These are phyloP conservation scores for Danaus chrysippus DNA, from an alignment of 2,888 invertebrate species.

Conservation along the genomic window DNA sequence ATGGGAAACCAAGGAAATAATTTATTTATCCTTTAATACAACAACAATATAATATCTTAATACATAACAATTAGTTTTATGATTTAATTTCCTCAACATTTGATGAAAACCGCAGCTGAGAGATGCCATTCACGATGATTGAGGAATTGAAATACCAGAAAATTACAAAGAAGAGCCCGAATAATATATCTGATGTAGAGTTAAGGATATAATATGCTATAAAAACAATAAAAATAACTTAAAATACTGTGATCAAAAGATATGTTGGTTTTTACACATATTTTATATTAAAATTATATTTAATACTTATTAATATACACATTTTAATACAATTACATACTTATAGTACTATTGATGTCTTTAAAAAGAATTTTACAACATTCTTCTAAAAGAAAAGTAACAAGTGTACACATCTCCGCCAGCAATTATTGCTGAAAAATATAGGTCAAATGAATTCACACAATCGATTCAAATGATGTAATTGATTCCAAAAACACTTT, in stretches of 20 bases:
- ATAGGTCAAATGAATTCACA: background rate
- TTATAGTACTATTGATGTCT: too few relatives aligned
- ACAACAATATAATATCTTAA: background rate
- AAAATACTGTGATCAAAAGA: background rate
- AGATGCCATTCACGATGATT: conserved; percentile 46
- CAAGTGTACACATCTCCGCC: background rate
- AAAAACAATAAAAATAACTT: background rate
- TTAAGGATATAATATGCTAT: conserved; percentile 24
- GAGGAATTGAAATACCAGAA: conserved; percentile 70
- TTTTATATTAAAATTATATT: too few relatives aligned
- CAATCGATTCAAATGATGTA: too few relatives aligned
- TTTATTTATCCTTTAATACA: conserved; percentile 22
- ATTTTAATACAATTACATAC: too few relatives aligned
- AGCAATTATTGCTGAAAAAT: background rate
- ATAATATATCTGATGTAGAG: conserved; percentile 52
- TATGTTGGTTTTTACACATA: too few relatives aligned
- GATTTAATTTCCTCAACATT: conserved; percentile 30
- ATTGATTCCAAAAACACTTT: too few relatives aligned
- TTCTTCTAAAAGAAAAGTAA: too few relatives aligned
- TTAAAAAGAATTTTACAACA: too few relatives aligned
- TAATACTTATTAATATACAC: too few relatives aligned
- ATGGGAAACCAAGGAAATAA: conserved; percentile 5
- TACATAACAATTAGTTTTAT: background rate
- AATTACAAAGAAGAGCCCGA: conserved; percentile 47
- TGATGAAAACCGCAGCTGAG: conserved; percentile 38